Evolutionary conservation across 2,113 vertebrate species (phyloP), one percentile per base, ranked within the genome.

Genomic region (Oxygymnocypris stewartii): DNA sequence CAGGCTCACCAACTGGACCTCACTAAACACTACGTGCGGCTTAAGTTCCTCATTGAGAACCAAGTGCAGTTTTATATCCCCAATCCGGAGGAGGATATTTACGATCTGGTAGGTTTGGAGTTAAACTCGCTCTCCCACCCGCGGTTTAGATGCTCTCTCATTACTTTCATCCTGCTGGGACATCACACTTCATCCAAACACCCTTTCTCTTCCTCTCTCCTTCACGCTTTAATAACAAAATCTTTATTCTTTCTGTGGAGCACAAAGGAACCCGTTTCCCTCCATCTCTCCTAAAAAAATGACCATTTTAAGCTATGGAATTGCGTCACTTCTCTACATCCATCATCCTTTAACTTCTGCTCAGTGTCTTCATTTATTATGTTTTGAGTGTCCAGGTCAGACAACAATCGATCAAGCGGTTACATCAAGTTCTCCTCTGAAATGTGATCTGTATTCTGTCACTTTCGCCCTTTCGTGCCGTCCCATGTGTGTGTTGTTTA

Each of bases 61-160:
- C 94, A 96, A 93, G 95, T 96, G 69, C 97, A 96, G 78, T 94
- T 95, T 89, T 98, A 99, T 9, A 89, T 97, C 31, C 98, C 98
- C 5, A 97, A 97, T 92, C 95, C 96, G 0, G 97, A 98, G 89
- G 98, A 99, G 92, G 97, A 99, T 89, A 94, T 99, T 88, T 97
- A 97, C 2, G 98, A 99, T 87, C 90, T 99, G 97, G 98, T 99
- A 95, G 92, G 89, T 80, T 76, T 49, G 13, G 44, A 42, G 49
- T 57, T 74, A 40, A 40, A 59, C 13, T 44, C 16, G 3, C 10
- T 40, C 35, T 73, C 74, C 35, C 63, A 23, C 25, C 44, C 63
- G 1, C 80, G 51, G 61, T 8, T 31, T 67, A 37, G 18, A 84
- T 51, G 79, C 63, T 10, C 23, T 85, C 57, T 63, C 51, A 57